Percentiles rank a stretch among this genome's conserved stretches.
Evolutionary conservation across 2,888 invertebrate genomes (phyloP).

Genomic region (Stomorhina lunata): DNA sequence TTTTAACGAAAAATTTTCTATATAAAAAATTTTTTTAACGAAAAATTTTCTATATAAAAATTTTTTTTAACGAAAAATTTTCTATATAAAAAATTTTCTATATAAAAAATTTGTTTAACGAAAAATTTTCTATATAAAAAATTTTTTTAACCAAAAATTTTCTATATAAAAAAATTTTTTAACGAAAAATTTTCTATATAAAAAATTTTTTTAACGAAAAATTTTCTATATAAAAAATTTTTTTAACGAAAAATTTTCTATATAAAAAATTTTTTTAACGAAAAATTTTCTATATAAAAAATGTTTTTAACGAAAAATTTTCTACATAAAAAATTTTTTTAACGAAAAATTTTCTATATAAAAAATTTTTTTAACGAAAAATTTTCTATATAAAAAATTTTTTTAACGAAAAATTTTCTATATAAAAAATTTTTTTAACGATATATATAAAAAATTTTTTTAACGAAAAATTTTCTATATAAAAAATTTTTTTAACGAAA

Average conservation of each 20-base stretch:
- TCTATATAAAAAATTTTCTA: neutral
- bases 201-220: too few species aligned
- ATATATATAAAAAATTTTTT: too few species aligned
- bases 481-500: neutral
- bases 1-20: neutral
- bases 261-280: neutral
- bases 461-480: neutral
- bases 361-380: neutral
- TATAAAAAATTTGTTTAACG: too few species aligned
- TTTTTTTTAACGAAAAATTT: too few species aligned
- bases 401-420: neutral
- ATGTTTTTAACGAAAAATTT: too few species aligned
- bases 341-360: neutral
- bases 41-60: too few species aligned
- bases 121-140: neutral
- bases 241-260: neutral
- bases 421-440: too few species aligned
- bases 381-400: neutral
- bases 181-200: too few species aligned
- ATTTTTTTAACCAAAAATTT: neutral
- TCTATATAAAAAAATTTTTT: too few species aligned
- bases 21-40: too few species aligned
- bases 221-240: neutral
- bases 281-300: too few species aligned
- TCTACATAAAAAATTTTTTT: too few species aligned